Evolutionary conservation across 2,113 vertebrate genomes (phyloP).

Genomic region (Murina feae): DNA sequence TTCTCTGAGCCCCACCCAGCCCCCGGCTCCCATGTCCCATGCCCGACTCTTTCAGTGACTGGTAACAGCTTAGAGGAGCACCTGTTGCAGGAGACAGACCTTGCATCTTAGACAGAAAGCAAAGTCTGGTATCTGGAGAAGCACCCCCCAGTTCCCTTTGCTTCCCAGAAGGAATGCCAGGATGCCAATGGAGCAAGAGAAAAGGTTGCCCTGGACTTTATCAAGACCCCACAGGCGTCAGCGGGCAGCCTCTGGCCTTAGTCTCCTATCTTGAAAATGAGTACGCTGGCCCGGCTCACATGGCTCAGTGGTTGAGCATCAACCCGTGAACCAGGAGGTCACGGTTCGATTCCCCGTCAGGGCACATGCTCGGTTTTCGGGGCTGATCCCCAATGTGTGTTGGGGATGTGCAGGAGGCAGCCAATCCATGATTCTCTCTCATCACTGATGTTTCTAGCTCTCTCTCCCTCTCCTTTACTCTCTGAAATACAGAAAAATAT

Average conservation of each 20-base stretch:
- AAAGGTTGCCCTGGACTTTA: not conserved
- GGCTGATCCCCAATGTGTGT: too few species aligned
- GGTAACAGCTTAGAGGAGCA: not conserved
- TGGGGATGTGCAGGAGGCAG: too few species aligned
- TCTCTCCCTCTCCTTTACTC: too few species aligned
- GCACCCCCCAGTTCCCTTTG: not conserved
- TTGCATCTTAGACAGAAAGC: not conserved
- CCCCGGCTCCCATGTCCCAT: not conserved
- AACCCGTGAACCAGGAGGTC: too few species aligned
- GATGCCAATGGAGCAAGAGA: not conserved
- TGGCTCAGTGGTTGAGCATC: too few species aligned
- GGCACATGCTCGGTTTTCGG: too few species aligned
- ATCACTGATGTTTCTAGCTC: too few species aligned
- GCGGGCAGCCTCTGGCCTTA: not conserved
- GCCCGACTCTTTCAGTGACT: not conserved
- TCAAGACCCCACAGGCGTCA: fast-evolving
- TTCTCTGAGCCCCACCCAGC: not conserved
- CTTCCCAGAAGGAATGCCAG: not conserved
- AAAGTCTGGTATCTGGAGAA: not conserved
- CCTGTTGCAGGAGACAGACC: not conserved
- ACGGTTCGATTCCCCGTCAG: too few species aligned
- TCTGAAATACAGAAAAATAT: too few species aligned
- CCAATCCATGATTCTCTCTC: too few species aligned
- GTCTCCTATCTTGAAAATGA: not conserved
- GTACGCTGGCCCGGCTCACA: not conserved